Evolutionary conservation across 92 coral and sea anemone species (phyloP).

Genomic region (Heliopora coerulea): DNA sequence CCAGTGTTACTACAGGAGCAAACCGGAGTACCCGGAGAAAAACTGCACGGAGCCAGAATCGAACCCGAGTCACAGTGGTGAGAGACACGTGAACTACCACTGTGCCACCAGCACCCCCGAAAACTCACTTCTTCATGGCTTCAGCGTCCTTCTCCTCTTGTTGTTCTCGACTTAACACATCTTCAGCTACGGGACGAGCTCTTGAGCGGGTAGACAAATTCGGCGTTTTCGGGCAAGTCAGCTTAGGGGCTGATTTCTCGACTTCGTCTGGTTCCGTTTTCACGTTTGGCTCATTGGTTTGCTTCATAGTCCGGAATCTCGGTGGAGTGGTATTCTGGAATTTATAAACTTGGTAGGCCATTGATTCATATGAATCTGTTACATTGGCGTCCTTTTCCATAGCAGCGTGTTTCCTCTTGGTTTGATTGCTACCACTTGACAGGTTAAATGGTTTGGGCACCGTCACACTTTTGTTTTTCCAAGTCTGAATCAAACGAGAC

Average conservation of each 20-base stretch:
- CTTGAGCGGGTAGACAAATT: slow-evolving; percentile 63
- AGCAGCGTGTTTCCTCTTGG: slow-evolving; percentile 65
- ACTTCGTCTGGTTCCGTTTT: slow-evolving; percentile 7
- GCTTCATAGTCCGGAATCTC: slow-evolving; percentile 67
- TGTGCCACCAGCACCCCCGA: no score
- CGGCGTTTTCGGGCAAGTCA: slow-evolving; percentile 89
- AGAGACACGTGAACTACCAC: no score
- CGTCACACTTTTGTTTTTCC: slow-evolving; percentile 77
- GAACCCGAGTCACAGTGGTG: no score
- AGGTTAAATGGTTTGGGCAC: slow-evolving; percentile 86
- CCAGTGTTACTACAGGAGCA: no score
- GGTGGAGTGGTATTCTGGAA: slow-evolving; percentile 88
- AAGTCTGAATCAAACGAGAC: slow-evolving; percentile 52
- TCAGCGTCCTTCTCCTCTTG: slow-evolving; percentile 71
- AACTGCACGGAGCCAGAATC: no score
- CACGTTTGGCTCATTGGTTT: slow-evolving; percentile 61
- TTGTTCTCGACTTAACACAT: slow-evolving; percentile 72
- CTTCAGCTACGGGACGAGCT: slow-evolving; percentile 67
- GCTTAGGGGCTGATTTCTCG: slow-evolving; percentile 43
- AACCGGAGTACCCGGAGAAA: no score
- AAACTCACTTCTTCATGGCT: slow-evolving; percentile 91
- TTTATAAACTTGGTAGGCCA: slow-evolving; percentile 86
- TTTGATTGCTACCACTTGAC: slow-evolving; percentile 32
- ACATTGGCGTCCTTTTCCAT: slow-evolving; percentile 60
- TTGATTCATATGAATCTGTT: slow-evolving; percentile 67